Percentiles rank a stretch among this genome's conserved stretches.
Evolutionary conservation across 1,140 invertebrate species (phyloP).

Genomic region (Trichonephila inaurata): DNA sequence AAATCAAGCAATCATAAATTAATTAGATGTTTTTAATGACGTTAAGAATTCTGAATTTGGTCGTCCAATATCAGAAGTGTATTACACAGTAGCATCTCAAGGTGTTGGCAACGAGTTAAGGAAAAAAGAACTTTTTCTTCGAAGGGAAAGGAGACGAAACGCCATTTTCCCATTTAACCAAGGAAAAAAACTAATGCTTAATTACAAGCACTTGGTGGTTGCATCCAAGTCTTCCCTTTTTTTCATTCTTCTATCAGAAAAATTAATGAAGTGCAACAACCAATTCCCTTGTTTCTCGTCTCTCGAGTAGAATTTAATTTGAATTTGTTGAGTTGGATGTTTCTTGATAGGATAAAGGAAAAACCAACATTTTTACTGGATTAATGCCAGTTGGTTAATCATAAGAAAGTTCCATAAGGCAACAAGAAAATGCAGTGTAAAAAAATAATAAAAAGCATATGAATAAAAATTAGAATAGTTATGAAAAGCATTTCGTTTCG

Average conservation of each 20-base stretch:
- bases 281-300: slow-evolving; percentile 11
- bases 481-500: neutral
- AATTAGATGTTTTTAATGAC: slow-evolving; percentile 53
- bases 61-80: neutral
- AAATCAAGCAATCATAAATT: slow-evolving; percentile 64
- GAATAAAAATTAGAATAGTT: neutral
- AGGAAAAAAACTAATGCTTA: slow-evolving; percentile 38
- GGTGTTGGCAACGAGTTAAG: neutral
- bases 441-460: neutral
- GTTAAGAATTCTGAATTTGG: slow-evolving; percentile 24
- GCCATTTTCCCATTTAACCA: slow-evolving; percentile 7
- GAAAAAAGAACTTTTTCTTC: neutral
- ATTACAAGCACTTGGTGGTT: slow-evolving; percentile 34
- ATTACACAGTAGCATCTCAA: slow-evolving; percentile 35
- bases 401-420: neutral
- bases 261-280: slow-evolving; percentile 41
- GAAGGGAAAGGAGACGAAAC: neutral
- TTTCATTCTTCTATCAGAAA: slow-evolving; percentile 16
- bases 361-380: neutral
- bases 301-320: slow-evolving; percentile 2
- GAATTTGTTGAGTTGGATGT: slow-evolving; percentile 14
- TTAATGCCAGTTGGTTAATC: neutral
- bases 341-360: neutral
- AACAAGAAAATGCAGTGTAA: neutral
- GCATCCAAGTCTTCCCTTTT: neutral